Evolutionary conservation across 1,140 invertebrate genomes (phyloP).

Genomic region (Drosophila mauritiana): DNA sequence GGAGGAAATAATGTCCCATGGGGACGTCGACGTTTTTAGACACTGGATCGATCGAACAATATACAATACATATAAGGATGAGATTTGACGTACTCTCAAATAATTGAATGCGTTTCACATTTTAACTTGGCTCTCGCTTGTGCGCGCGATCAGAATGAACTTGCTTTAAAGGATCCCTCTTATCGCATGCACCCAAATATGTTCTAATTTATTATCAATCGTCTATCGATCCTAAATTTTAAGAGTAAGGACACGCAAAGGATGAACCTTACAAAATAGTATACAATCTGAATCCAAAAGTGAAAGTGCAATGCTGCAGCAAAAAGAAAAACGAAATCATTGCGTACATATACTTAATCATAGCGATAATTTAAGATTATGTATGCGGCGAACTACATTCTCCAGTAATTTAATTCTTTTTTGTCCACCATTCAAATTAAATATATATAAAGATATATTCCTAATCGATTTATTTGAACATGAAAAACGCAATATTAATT

Average conservation of each 20-base stretch:
- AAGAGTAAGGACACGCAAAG: not conserved
- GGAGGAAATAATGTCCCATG: constrained; percentile 81
- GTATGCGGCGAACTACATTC: constrained; percentile 27
- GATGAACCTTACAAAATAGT: constrained; percentile 12
- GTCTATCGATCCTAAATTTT: constrained; percentile 2
- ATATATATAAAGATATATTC: constrained; percentile 47
- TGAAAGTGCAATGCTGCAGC: constrained; percentile 4
- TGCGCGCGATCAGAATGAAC: constrained; percentile 7
- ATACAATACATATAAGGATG: constrained; percentile 6
- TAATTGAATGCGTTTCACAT: constrained; percentile 31
- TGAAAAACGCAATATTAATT: constrained; percentile 1
- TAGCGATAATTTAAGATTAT: constrained; percentile 43
- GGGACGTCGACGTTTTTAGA: constrained; percentile 82
- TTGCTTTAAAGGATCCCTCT: constrained; percentile 17
- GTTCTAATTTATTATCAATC: constrained; percentile 37
- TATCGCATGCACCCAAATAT: constrained; percentile 21
- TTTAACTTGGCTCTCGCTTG: constrained; percentile 33
- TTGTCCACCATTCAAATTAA: constrained; percentile 39
- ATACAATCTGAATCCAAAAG: constrained; percentile 2
- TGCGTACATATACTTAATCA: constrained; percentile 47
- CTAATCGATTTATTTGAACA: constrained; percentile 21
- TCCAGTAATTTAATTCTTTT: constrained; percentile 27
- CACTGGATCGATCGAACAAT: constrained; percentile 18
- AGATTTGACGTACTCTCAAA: constrained; percentile 7
- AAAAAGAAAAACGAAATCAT: constrained; percentile 4